phyloP scores from a whole-genome alignment of 2,113 vertebrate species.

The Atlantisia rogersi region DNA sequence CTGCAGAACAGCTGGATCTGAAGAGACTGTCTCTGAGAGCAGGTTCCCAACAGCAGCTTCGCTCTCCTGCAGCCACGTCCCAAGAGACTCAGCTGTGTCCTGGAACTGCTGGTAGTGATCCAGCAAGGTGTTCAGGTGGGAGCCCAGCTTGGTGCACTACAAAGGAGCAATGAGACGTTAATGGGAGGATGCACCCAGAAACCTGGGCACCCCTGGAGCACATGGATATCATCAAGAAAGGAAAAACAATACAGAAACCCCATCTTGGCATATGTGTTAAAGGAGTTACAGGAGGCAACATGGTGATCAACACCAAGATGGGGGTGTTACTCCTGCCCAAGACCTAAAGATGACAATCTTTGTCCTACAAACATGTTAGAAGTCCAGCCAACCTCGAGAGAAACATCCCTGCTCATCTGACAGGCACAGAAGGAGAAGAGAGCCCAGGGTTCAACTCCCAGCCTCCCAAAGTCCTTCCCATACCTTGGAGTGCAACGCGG shows the following conservation, averaged over 20 bases:
- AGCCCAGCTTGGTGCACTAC: slow-evolving; percentile 88
- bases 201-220: fast-evolving
- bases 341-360: background rate
- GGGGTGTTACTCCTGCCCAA: background rate
- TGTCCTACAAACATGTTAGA: background rate
- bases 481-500: slow-evolving; percentile 88
- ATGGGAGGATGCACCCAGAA: fast-evolving
- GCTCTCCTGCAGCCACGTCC: slow-evolving; percentile 86
- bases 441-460: background rate
- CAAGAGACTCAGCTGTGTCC: slow-evolving; percentile 83
- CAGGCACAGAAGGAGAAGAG: fast-evolving
- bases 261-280: background rate
- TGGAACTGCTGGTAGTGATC: slow-evolving; percentile 92
- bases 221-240: background rate
- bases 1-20: slow-evolving; percentile 84
- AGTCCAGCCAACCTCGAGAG: background rate
- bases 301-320: background rate
- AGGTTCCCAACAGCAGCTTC: slow-evolving; percentile 79
- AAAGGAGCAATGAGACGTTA: background rate
- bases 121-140: slow-evolving; percentile 84
- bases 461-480: background rate
- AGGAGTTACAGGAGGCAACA: background rate
- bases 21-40: slow-evolving; percentile 79
- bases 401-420: background rate
- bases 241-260: background rate